Evolutionary conservation across 35 echinoderm and acorn worm species (phyloP), one percentile per base, ranked within the genome.

Genomic region (Lytechinus pictus): DNA sequence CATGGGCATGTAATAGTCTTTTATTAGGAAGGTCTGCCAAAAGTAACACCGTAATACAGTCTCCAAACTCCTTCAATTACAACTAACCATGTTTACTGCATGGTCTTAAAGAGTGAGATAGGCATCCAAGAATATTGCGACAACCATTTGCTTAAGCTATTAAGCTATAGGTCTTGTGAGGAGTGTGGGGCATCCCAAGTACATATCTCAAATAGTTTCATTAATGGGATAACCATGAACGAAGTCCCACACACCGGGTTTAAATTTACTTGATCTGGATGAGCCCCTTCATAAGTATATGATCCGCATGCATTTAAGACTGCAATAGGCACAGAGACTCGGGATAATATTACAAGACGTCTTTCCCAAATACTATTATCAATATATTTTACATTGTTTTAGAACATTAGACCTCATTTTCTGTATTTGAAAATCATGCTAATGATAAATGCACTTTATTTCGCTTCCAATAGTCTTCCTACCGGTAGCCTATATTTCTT

Each of bases 141-240:
- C 66, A 79, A 79, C 66, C 66, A 79, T 79, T 79, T 79, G 66
- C 66, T 79, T 79, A 79, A 79, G 66, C 66, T 79, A 79, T 79
- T 79, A 79, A 79, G 66, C 66, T 79, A 79, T 16, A 79, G 66
- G 66, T 79, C 66, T 79, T 24, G 66, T 79, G 66, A 79, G 66
- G 19, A 14, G 66, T 6, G 66, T 79, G 16, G 19, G 66, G 66
- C 66, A 79, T 16, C 66, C 66, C 66, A 79, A 79, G 66, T 79
- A 79, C 66, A 79, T 79, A 79, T 79, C 66, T 79, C 66, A 79
- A 79, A 79, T 79, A 79, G 66, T 79, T 79, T 27, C 21, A 79
- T 79, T 79, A 79, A 79, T 79, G 66, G 66, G 66, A 27, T 79
- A 79, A 79, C 66, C 66, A 79, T 79, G 66, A 79, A 79, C 66